Evolutionary conservation across 2,888 invertebrate genomes (phyloP).

Genomic region (Antheraea yamamai): DNA sequence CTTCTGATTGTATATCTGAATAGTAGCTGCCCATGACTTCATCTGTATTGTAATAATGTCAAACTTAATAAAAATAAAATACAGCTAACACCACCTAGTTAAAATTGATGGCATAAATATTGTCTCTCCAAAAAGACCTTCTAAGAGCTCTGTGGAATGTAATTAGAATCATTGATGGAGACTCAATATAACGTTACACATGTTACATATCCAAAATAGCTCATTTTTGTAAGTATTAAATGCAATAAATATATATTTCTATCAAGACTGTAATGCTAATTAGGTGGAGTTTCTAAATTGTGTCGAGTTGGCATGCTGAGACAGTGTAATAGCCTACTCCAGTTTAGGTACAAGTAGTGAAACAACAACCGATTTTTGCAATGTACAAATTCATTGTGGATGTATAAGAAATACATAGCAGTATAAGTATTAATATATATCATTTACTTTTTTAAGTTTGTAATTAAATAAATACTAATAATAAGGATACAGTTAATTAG

Average conservation of each 20-base stretch:
- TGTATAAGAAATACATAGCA: neutral
- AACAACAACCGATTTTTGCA: neutral
- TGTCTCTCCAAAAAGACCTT: too few species aligned
- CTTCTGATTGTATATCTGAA: neutral
- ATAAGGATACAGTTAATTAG: neutral
- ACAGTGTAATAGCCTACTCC: neutral
- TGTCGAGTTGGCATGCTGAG: neutral
- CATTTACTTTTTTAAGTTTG: neutral
- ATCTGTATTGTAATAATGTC: too few species aligned
- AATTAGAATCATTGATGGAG: neutral
- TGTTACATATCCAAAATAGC: neutral
- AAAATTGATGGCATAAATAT: neutral
- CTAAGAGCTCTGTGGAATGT: neutral
- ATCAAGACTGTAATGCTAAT: neutral
- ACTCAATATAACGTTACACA: neutral
- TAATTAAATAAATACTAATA: neutral
- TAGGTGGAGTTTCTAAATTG: neutral
- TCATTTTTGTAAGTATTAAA: neutral
- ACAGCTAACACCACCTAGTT: neutral
- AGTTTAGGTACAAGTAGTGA: neutral
- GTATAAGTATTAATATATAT: neutral
- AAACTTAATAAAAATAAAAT: too few species aligned
- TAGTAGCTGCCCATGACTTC: too few species aligned
- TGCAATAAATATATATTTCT: neutral
- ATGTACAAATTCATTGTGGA: neutral